phyloP scores from a whole-genome alignment of 2,797 vertebrate species.

The Cyprinodon diabolis region DNA sequence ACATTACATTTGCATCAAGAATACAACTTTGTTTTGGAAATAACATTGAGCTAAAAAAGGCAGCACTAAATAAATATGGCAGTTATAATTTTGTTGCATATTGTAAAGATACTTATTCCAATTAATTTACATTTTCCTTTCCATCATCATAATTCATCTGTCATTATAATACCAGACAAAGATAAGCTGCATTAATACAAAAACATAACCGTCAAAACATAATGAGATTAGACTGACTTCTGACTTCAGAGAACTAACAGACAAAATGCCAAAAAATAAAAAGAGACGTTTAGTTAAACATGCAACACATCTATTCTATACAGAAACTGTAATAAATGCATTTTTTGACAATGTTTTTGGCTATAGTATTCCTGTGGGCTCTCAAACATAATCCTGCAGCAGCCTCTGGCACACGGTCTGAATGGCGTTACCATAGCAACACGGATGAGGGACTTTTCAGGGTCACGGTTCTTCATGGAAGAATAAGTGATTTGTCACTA shows the following conservation, averaged over 20 bases:
- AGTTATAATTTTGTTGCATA: too few species aligned
- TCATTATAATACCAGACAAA: too few species aligned
- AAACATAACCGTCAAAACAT: not conserved
- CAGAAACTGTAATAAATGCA: not conserved
- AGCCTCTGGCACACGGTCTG: conserved; percentile 4
- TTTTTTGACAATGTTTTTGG: not conserved
- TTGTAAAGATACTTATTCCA: too few species aligned
- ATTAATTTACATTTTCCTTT: too few species aligned
- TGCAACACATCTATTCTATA: conserved; percentile 1
- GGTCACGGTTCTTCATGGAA: conserved; percentile 47
- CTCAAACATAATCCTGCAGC: conserved; percentile 1
- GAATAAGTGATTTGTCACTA: conserved; percentile 49
- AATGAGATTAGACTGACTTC: not conserved
- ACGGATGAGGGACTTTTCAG: conserved; percentile 45
- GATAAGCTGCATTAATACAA: too few species aligned
- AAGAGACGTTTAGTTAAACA: not conserved
- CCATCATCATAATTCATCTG: too few species aligned
- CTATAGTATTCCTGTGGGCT: conserved; percentile 1
- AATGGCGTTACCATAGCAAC: conserved; percentile 68
- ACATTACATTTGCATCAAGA: too few species aligned
- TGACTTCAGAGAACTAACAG: too few species aligned
- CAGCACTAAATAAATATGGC: too few species aligned
- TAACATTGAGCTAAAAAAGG: too few species aligned
- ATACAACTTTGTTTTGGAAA: too few species aligned
- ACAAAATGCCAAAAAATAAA: too few species aligned